A percentile compares a stretch with the other conserved stretches of the same genome.
Evolutionary conservation across 2,888 invertebrate species (phyloP).

Genomic region (Tyria jacobaeae): DNA sequence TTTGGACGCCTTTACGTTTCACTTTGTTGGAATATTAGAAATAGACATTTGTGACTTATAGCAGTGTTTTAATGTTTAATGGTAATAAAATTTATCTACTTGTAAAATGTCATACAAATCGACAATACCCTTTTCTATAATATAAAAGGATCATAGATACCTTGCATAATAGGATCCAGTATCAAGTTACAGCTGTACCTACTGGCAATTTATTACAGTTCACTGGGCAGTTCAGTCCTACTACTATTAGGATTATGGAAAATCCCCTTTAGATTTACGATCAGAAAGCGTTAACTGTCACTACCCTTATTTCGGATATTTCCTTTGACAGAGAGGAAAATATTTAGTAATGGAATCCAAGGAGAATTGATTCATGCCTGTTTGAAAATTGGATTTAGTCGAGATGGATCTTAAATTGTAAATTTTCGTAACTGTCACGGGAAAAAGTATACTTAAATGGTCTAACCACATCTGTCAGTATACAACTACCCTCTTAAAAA

Average conservation of each 20-base stretch:
- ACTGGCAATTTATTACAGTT: constrained; percentile 19
- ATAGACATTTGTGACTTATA: too few relatives aligned
- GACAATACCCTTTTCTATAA: neutral
- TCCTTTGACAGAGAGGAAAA: constrained; percentile 17
- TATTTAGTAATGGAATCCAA: constrained; percentile 12
- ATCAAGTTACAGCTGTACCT: constrained; percentile 12
- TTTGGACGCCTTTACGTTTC: neutral
- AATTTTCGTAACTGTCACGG: neutral
- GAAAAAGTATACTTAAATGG: too few relatives aligned
- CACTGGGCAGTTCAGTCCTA: constrained; percentile 20
- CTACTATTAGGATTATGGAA: constrained; percentile 23
- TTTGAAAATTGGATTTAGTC: constrained; percentile 14
- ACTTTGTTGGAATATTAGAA: neutral
- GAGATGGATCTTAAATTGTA: neutral
- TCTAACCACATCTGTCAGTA: too few relatives aligned
- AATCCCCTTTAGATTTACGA: constrained; percentile 22
- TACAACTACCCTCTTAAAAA: too few relatives aligned
- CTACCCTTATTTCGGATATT: constrained; percentile 18
- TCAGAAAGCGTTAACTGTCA: constrained; percentile 18
- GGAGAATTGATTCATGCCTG: constrained; percentile 5
- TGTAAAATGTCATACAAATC: neutral
- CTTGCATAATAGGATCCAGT: constrained; percentile 14
- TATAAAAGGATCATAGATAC: constrained; percentile 16
- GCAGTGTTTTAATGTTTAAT: too few relatives aligned
- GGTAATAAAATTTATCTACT: too few relatives aligned